Evolutionary conservation across 2,888 invertebrate species (phyloP).

Genomic region (Gordius sp.): DNA sequence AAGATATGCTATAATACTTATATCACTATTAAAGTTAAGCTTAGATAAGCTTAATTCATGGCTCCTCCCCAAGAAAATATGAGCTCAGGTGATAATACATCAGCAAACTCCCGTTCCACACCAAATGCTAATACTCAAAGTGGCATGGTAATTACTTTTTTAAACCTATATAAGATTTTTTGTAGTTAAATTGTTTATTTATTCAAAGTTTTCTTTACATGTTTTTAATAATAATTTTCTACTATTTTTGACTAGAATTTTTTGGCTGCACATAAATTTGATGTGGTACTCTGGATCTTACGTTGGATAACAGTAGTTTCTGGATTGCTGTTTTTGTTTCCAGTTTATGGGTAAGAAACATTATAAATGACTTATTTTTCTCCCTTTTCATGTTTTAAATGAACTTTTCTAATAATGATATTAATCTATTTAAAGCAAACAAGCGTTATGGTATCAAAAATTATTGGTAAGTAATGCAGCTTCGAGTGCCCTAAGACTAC

Average conservation of each 20-base stretch:
- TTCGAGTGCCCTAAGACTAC: slow-evolving; percentile 68
- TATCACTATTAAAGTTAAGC: too few species aligned
- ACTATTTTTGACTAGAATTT: slow-evolving; percentile 25
- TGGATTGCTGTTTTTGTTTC: slow-evolving; percentile 54
- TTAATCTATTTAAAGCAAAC: not conserved
- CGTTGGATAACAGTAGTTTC: slow-evolving; percentile 55
- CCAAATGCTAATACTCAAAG: too few species aligned
- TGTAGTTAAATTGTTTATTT: too few species aligned
- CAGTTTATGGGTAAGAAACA: slow-evolving; percentile 47
- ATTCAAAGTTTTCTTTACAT: not conserved
- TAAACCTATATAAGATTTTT: too few species aligned
- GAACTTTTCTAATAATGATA: slow-evolving; percentile 4
- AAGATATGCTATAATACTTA: too few species aligned
- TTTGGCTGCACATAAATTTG: slow-evolving; percentile 52
- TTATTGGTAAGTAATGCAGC: slow-evolving; percentile 46
- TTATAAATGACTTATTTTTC: slow-evolving; percentile 18
- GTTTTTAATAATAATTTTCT: not conserved
- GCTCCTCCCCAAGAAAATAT: too few species aligned
- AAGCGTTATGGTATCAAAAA: not conserved
- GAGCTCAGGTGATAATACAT: too few species aligned
- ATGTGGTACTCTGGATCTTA: slow-evolving; percentile 58
- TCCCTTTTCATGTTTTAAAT: slow-evolving; percentile 15
- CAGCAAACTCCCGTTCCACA: too few species aligned
- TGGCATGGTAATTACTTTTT: too few species aligned
- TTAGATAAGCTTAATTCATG: too few species aligned